phyloP scores from a whole-genome alignment of 1,140 invertebrate genomes.

The Cheumatopsyche charites region DNA sequence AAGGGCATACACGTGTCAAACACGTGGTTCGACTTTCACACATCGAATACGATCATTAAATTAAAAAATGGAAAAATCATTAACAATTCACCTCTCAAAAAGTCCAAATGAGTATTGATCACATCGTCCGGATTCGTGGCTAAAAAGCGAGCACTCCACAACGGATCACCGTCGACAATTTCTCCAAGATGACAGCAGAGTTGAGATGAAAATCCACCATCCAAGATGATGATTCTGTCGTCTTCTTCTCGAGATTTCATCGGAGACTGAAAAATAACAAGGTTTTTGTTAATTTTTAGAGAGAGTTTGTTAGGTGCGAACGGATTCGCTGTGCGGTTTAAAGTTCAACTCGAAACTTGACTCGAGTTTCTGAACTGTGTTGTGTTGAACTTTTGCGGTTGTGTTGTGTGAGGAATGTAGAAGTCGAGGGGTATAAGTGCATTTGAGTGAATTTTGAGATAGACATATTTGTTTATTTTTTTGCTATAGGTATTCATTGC shows the following conservation, averaged over 20 bases:
- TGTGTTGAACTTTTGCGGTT: too few relatives aligned
- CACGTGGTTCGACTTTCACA: background rate
- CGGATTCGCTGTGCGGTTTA: too few relatives aligned
- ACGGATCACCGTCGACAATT: constrained; percentile 73
- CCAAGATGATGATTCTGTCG: constrained; percentile 65
- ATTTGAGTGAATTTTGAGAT: too few relatives aligned
- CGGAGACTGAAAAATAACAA: background rate
- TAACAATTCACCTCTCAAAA: constrained; percentile 62
- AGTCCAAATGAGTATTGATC: constrained; percentile 77
- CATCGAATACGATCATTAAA: too few relatives aligned
- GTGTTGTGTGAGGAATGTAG: too few relatives aligned
- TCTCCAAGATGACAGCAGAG: constrained; percentile 72
- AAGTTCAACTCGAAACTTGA: too few relatives aligned
- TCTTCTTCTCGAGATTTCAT: constrained; percentile 53
- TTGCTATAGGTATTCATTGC: too few relatives aligned
- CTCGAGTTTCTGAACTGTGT: too few relatives aligned
- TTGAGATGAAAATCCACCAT: constrained; percentile 81
- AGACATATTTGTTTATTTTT: too few relatives aligned
- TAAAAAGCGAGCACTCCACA: constrained; percentile 83
- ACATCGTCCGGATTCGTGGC: constrained; percentile 73
- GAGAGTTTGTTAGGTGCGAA: too few relatives aligned
- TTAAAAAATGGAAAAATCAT: background rate
- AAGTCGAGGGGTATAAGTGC: too few relatives aligned
- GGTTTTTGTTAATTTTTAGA: too few relatives aligned
- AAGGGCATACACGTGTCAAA: background rate